A percentile compares a stretch with the other conserved stretches of the same genome.
Evolutionary conservation across 2,888 invertebrate species (phyloP).

Genomic region (Laothoe populi): DNA sequence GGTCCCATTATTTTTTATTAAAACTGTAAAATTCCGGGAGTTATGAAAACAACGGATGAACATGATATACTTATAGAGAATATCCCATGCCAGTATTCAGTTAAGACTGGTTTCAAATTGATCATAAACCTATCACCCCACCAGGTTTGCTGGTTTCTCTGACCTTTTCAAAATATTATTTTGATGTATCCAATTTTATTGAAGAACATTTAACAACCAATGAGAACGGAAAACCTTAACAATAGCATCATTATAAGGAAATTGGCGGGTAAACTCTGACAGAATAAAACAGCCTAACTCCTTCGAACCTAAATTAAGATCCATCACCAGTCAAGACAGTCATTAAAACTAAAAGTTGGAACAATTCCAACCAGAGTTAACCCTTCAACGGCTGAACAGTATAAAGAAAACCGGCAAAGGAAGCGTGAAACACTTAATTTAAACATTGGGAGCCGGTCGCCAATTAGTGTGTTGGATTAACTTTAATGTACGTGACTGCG

Average conservation of each 20-base stretch:
- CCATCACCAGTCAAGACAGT: slow-evolving; percentile 1
- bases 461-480: slow-evolving; percentile 11
- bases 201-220: no score
- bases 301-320: slow-evolving; percentile 14
- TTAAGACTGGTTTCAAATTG: no score
- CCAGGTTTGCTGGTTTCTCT: no score
- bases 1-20: no score
- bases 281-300: slow-evolving; percentile 6
- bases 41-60: no score
- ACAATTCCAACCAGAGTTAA: slow-evolving; percentile 18
- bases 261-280: background rate
- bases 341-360: slow-evolving; percentile 22
- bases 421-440: slow-evolving; percentile 24
- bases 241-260: background rate
- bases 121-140: no score
- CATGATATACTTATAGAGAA: no score
- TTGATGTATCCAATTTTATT: no score
- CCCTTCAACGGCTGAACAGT: slow-evolving; percentile 17
- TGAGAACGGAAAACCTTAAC: no score
- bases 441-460: slow-evolving; percentile 13
- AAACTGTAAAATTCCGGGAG: no score
- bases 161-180: no score
- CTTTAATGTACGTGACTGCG: slow-evolving; percentile 19
- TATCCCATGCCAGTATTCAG: no score
- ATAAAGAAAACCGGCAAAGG: slow-evolving; percentile 18